Conservation (phyloP, 2,888 invertebrate species). For the Drosophila paracracens region DNA sequence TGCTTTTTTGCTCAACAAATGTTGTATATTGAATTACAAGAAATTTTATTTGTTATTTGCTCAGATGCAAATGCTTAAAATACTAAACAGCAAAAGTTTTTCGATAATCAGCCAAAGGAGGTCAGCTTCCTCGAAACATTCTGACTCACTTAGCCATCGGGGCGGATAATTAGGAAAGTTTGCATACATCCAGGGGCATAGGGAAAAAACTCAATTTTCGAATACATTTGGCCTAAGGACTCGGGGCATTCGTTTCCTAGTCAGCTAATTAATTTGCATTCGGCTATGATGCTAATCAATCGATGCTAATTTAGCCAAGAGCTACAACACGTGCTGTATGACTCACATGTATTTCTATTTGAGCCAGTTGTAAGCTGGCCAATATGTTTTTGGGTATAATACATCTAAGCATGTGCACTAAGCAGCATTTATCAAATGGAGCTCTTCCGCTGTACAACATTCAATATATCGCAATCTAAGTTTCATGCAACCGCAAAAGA, state of each 20-base stretch:
- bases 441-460: background rate
- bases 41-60: background rate
- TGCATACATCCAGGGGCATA: conserved; percentile 9
- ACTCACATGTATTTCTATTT: background rate
- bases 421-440: background rate
- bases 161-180: conserved; percentile 49
- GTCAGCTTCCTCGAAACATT: background rate
- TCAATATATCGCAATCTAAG: background rate
- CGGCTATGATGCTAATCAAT: background rate
- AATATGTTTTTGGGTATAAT: background rate
- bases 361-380: background rate
- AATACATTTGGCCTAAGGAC: background rate
- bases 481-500: background rate
- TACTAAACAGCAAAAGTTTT: conserved; percentile 20
- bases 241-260: background rate
- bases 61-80: conserved; percentile 10
- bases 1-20: background rate
- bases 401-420: background rate
- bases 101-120: background rate
- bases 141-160: conserved; percentile 13
- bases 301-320: background rate
- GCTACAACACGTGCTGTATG: background rate
- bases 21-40: background rate
- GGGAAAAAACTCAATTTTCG: background rate
- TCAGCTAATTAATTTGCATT: conserved; percentile 21